Conservation (phyloP, 1,140 invertebrate genomes). For the Dinothrombium tinctorium region DNA sequence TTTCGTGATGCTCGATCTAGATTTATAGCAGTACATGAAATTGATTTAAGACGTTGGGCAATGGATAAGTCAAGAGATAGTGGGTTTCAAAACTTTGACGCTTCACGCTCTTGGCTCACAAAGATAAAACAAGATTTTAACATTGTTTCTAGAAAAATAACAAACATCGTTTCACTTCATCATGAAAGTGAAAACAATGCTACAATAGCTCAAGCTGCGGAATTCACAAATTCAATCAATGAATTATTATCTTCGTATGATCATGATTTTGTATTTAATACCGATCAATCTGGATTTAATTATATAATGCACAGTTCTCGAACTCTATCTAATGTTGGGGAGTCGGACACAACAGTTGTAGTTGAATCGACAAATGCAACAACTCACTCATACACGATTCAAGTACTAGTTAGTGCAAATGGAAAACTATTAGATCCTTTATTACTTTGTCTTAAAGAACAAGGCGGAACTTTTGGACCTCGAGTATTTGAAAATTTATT, state of each 20-base stretch:
- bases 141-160: background rate
- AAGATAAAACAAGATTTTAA: background rate
- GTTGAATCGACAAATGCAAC: background rate
- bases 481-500: background rate
- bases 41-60: background rate
- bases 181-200: background rate
- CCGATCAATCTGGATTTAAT: constrained; percentile 1
- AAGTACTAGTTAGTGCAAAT: background rate
- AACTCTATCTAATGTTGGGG: background rate
- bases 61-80: background rate
- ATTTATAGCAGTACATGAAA: background rate
- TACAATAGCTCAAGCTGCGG: background rate
- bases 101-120: background rate
- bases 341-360: background rate
- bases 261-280: background rate
- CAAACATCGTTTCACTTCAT: background rate
- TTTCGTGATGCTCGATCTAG: constrained; percentile 8
- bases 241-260: background rate
- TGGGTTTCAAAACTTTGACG: background rate
- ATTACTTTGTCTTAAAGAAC: background rate
- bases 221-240: background rate
- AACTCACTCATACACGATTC: constrained; percentile 1
- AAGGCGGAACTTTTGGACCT: background rate
- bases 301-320: background rate
- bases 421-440: background rate